phyloP scores from a whole-genome alignment of 2,888 invertebrate genomes.

The Serrognathus titanus region DNA sequence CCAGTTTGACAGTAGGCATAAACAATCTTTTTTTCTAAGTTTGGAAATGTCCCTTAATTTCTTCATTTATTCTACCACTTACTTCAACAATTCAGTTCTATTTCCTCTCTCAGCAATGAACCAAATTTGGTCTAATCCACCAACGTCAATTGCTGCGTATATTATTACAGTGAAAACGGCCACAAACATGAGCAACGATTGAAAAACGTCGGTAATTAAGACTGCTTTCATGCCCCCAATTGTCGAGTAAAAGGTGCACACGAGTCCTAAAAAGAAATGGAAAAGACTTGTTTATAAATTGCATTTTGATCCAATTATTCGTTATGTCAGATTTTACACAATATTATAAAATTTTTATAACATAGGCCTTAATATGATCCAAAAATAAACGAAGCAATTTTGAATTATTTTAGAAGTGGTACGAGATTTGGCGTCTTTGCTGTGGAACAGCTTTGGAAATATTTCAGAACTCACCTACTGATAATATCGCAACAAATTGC shows the following conservation, averaged over 20 bases:
- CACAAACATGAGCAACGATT: constrained; percentile 80
- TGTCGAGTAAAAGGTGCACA: constrained; percentile 83
- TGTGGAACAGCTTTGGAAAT: not conserved
- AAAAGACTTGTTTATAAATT: not conserved
- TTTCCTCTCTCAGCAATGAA: constrained; percentile 64
- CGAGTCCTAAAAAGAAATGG: constrained; percentile 52
- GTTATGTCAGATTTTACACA: not conserved
- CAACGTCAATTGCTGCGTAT: constrained; percentile 66
- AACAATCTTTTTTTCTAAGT: no score
- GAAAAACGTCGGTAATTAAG: constrained; percentile 80
- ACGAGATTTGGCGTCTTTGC: no score
- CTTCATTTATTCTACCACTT: constrained; percentile 26
- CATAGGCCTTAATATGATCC: no score
- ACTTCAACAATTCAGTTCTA: constrained; percentile 71
- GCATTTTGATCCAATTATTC: no score
- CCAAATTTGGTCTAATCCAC: constrained; percentile 70
- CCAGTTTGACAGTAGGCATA: not conserved
- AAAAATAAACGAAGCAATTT: no score
- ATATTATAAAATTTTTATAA: no score
- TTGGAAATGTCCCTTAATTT: no score
- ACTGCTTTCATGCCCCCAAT: constrained; percentile 92
- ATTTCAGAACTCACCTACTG: constrained; percentile 56
- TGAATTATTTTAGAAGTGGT: no score
- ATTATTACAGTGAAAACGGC: constrained; percentile 77
- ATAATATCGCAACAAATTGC: constrained; percentile 68